Evolutionary conservation across 2,797 vertebrate species (phyloP).

Genomic region (Ispidina lecontei): DNA sequence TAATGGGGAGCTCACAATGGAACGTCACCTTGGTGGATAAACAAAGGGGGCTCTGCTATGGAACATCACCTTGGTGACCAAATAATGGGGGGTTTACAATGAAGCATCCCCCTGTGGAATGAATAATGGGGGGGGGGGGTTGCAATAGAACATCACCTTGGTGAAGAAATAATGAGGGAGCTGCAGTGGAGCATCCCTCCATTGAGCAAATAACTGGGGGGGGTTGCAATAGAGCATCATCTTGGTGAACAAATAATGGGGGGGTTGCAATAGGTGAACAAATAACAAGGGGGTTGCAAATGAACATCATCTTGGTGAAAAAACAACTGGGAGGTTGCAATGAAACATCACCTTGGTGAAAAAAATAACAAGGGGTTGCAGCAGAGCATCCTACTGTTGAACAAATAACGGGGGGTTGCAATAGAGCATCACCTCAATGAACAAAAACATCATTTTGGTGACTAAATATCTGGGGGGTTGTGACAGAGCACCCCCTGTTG

Average conservation of each 20-base stretch:
- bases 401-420: background rate
- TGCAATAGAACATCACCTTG: background rate
- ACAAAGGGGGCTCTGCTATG: accelerated
- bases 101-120: background rate
- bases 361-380: background rate
- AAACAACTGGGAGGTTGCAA: accelerated
- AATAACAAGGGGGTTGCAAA: background rate
- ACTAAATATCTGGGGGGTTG: background rate
- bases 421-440: too few species aligned
- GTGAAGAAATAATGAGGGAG: background rate
- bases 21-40: background rate
- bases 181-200: background rate
- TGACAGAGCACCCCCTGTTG: background rate
- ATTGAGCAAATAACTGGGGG: background rate
- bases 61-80: background rate
- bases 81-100: background rate
- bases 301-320: background rate
- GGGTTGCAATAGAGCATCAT: background rate
- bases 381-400: background rate
- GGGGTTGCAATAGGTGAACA: background rate
- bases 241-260: background rate
- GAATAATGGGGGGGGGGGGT: background rate
- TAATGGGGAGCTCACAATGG: background rate
- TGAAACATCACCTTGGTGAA: background rate
- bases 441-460: too few species aligned